Conservation (phyloP, 2,797 vertebrate species). For the Gobio occitaniae region DNA sequence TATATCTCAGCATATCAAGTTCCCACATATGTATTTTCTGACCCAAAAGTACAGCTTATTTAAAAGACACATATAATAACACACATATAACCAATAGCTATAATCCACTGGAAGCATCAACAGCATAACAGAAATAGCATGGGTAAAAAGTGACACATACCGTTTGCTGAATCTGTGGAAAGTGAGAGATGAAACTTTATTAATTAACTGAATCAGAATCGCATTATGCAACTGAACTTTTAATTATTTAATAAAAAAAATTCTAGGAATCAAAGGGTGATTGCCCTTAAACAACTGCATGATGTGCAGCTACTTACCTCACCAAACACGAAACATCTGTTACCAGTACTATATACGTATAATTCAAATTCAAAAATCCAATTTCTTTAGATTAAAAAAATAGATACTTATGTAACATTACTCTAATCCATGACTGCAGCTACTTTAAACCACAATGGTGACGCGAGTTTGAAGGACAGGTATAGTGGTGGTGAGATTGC, state of each 20-base stretch:
- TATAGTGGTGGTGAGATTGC: neutral
- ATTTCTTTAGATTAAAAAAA: neutral
- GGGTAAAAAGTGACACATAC: conserved; percentile 2
- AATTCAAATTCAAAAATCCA: neutral
- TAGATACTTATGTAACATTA: neutral
- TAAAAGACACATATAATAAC: neutral
- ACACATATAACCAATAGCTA: no score
- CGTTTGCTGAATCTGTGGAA: rapidly evolving
- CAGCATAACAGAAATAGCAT: neutral
- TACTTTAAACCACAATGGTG: neutral
- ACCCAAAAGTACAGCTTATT: neutral
- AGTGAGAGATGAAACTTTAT: neutral
- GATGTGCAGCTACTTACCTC: neutral
- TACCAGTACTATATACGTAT: neutral
- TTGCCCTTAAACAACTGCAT: neutral
- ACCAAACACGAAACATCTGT: neutral
- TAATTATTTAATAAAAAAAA: neutral
- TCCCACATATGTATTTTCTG: neutral
- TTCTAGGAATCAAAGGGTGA: neutral
- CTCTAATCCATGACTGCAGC: neutral
- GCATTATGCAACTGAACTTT: neutral
- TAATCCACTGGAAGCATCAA: neutral
- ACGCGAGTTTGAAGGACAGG: neutral
- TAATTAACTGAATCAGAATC: neutral
- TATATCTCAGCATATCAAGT: neutral